Evolutionary conservation across 2,888 invertebrate genomes (phyloP), one percentile per base, ranked within the genome.

Genomic region (Aphodius granarius): DNA sequence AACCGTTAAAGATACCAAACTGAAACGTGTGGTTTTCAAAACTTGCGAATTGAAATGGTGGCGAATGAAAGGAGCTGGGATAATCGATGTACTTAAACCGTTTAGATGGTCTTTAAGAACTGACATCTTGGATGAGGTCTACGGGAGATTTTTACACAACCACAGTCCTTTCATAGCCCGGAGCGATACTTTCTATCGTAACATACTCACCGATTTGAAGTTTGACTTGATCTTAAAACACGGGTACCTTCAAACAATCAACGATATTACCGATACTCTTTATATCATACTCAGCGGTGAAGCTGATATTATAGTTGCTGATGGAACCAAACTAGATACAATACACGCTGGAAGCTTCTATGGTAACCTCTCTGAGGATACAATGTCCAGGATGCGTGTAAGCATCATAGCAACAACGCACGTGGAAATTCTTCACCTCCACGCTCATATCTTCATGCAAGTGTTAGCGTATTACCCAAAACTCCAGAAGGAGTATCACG

Each of bases 281-380:
- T 80, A 76, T 63, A 74, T 81, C 18, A 16, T 81, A 6, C 65
- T 76, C 9, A 73, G 74, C 9, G 81, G 81, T 2, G 66, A 75
- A n/a, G 80, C 79, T 13, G 81, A 81, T 71, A 77, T 81, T n/a
- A 74, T 81, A 15, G 78, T 79, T 6, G 77, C 80, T 1, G 80
- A 80, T 76, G 80, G 80, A 9, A 80, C 78, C 17, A 77, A 78
- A 23, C 74, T 81, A 18, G 74, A 76, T n/a, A 78, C 77, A 3
- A 70, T 81, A 18, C 65, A 75, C 21, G 66, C 77, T 9, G 80
- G 80, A 6, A 73, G 79, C 15, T 76, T 81, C 20, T 80, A 79
- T 72, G 81, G 81, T 16, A 80, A 80, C 70, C 72, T 81, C 66
- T 77, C 78, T 17, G 72, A 74, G n/a, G 65, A 70, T 3, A 18